Evolutionary conservation across 2,888 invertebrate species (phyloP).

Genomic region (Calameuta filiformis): DNA sequence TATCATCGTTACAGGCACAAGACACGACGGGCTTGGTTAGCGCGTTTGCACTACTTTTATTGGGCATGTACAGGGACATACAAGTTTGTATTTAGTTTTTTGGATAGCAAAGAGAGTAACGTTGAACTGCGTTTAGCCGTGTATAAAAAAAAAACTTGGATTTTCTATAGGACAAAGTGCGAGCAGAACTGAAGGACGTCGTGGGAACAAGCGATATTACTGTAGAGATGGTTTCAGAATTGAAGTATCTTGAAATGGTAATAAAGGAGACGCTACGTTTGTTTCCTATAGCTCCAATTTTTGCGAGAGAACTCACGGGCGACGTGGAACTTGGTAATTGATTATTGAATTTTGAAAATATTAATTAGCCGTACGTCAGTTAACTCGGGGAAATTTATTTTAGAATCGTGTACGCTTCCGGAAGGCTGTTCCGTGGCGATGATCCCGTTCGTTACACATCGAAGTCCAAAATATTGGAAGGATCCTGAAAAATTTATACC

Average conservation of each 20-base stretch:
- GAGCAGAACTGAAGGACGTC: conserved; percentile 22
- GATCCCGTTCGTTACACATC: conserved; percentile 10
- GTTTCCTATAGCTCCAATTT: conserved; percentile 28
- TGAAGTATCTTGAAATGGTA: conserved; percentile 28
- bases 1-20: conserved; percentile 24
- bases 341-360: background rate
- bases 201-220: conserved; percentile 13
- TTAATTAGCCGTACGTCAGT: background rate
- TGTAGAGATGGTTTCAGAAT: conserved; percentile 10
- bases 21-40: conserved; percentile 32
- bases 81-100: conserved; percentile 8
- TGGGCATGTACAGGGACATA: conserved; percentile 27
- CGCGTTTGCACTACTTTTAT: conserved; percentile 26
- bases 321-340: conserved; percentile 26
- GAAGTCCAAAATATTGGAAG: conserved; percentile 21
- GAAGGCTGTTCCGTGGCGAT: conserved; percentile 19
- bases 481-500: conserved; percentile 24
- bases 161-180: conserved; percentile 19
- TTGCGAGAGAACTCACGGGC: conserved; percentile 24
- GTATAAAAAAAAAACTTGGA: background rate
- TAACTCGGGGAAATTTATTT: background rate
- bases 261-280: conserved; percentile 29
- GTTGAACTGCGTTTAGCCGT: background rate
- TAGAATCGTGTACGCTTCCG: conserved; percentile 21
- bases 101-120: background rate